A percentile compares a stretch with the other conserved stretches of the same genome.
Evolutionary conservation across 1,140 invertebrate species (phyloP).

Genomic region (Macrotrachela quadricornifera): DNA sequence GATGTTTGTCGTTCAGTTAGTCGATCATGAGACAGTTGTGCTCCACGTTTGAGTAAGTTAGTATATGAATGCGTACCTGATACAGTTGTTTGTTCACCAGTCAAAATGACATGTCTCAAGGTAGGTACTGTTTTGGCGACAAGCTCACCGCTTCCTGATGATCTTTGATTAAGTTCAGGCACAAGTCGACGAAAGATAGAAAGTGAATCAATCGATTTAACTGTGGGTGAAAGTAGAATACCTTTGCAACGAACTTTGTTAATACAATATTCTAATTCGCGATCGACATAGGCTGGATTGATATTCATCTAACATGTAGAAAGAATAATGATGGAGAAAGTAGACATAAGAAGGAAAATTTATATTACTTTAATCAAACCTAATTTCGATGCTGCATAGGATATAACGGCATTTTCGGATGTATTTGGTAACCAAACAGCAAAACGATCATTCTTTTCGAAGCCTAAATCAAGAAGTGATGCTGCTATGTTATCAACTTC

Average conservation of each 20-base stretch:
- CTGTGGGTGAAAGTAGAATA: conserved; percentile 20
- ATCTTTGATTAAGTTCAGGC: not conserved
- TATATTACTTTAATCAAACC: conserved; percentile 62
- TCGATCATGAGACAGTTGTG: too few relatives aligned
- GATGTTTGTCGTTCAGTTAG: too few relatives aligned
- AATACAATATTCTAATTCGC: conserved; percentile 55
- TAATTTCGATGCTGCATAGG: conserved; percentile 51
- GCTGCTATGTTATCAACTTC: conserved; percentile 55
- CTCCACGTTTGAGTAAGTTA: too few relatives aligned
- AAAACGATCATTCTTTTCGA: conserved; percentile 55
- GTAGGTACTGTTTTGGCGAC: not conserved
- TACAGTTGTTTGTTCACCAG: too few relatives aligned
- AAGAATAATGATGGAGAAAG: not conserved
- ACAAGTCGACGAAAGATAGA: not conserved
- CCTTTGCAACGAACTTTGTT: conserved; percentile 52
- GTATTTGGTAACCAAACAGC: conserved; percentile 71
- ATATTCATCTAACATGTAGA: conserved; percentile 52
- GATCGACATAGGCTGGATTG: conserved; percentile 55
- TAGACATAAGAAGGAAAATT: conserved; percentile 3
- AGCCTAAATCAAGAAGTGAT: conserved; percentile 49
- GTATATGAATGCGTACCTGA: too few relatives aligned
- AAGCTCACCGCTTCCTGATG: not conserved
- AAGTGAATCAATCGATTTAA: not conserved
- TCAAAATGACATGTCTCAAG: not conserved
- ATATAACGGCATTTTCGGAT: conserved; percentile 53